Percentiles rank a stretch among this genome's conserved stretches.
phyloP scores from a whole-genome alignment of 2,113 vertebrate species.

The Trogon surrucura region DNA sequence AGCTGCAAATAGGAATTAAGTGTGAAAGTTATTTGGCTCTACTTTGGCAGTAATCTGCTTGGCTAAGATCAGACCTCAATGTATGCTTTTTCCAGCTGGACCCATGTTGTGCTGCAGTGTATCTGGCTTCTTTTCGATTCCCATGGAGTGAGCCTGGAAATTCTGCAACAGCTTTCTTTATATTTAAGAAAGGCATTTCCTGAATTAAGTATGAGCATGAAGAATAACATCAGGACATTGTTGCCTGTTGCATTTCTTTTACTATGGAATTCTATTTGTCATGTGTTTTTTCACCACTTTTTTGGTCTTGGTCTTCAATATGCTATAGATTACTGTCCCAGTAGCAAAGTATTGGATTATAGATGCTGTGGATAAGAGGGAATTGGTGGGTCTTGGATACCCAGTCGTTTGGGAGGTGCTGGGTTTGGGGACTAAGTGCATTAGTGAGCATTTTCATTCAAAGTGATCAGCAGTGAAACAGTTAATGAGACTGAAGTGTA shows the following conservation, averaged over 20 bases:
- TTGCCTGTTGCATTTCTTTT: neutral
- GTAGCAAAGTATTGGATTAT: neutral
- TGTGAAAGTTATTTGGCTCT: neutral
- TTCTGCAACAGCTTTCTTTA: neutral
- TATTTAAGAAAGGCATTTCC: neutral
- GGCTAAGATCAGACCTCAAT: neutral
- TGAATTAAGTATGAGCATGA: neutral
- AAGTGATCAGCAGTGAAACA: constrained; percentile 5
- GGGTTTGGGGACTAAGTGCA: neutral
- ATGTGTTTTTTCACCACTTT: neutral
- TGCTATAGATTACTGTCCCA: neutral
- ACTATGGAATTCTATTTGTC: neutral
- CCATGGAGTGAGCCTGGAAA: neutral
- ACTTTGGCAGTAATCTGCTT: neutral
- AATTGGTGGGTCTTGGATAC: neutral
- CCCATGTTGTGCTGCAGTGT: neutral
- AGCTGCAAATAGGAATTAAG: neutral
- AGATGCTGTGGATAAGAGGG: neutral
- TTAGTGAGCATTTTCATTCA: neutral
- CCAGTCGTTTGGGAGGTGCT: neutral
- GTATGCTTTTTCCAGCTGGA: neutral
- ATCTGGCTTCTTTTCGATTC: neutral
- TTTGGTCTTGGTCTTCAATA: neutral
- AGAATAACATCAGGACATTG: neutral
- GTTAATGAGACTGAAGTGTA: neutral